phyloP scores from a whole-genome alignment of 2,888 invertebrate species.

The Xestia rhomboidea region DNA sequence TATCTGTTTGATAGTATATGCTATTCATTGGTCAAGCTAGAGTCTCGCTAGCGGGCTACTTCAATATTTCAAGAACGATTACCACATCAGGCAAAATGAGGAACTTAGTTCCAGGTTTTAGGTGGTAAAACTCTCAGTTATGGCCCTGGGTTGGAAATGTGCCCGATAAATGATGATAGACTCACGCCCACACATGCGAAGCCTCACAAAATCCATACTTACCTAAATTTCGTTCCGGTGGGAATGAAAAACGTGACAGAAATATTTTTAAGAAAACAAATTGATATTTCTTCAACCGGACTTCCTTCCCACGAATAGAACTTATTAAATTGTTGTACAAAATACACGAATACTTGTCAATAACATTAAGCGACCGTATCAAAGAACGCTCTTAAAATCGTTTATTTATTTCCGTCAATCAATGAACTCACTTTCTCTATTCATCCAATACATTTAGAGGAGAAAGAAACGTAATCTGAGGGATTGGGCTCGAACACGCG shows the following conservation, averaged over 20 bases:
- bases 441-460: conserved; percentile 79
- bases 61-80: conserved; percentile 13
- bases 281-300: conserved; percentile 22
- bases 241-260: conserved; percentile 44
- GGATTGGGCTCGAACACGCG: conserved; percentile 83
- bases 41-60: not conserved
- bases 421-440: conserved; percentile 80
- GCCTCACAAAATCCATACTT: conserved; percentile 22
- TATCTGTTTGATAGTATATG: not conserved
- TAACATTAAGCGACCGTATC: conserved; percentile 39
- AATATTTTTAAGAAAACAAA: conserved; percentile 37
- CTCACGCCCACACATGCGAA: conserved; percentile 21
- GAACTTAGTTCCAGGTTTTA: conserved; percentile 16
- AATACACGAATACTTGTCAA: conserved; percentile 46
- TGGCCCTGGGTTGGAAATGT: conserved; percentile 25
- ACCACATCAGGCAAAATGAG: not conserved
- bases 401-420: conserved; percentile 79
- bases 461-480: conserved; percentile 81
- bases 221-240: conserved; percentile 28
- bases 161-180: conserved; percentile 39
- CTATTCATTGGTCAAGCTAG: conserved; percentile 14
- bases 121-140: conserved; percentile 12
- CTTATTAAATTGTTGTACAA: conserved; percentile 24
- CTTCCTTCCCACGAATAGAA: conserved; percentile 3
- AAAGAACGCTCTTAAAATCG: conserved; percentile 68